These are phyloP conservation scores for Torymus texanus DNA, from an alignment of 2,888 invertebrate species.

Conservation along the genomic window DNA sequence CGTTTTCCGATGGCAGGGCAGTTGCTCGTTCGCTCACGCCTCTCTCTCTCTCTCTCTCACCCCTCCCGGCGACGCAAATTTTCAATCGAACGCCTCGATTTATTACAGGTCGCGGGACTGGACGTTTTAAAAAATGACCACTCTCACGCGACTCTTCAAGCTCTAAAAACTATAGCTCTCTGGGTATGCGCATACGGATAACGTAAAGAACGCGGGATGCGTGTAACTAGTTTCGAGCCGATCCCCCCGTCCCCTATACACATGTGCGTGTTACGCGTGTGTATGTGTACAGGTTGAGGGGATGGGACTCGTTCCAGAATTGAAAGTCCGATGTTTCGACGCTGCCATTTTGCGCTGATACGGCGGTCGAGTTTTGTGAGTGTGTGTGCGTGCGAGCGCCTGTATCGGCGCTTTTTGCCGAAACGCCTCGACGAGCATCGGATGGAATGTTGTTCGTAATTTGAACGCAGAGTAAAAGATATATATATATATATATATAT, in stretches of 20 bases:
- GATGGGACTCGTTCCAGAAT: too few species aligned
- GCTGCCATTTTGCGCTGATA: neutral
- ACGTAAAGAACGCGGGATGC: neutral
- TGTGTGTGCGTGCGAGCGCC: too few species aligned
- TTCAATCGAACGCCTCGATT: conserved; percentile 54
- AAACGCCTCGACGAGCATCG: too few species aligned
- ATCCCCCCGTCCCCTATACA: too few species aligned
- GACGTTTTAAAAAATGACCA: conserved; percentile 51
- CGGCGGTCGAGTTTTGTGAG: neutral
- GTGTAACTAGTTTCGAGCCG: conserved; percentile 15
- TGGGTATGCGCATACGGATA: too few species aligned
- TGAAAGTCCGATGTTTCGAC: conserved; percentile 23
- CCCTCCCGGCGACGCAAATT: conserved; percentile 38
- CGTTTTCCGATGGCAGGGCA: conserved; percentile 28
- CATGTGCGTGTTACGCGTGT: too few species aligned
- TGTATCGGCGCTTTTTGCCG: too few species aligned
- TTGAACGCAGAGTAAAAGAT: too few species aligned
- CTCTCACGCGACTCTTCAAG: neutral
- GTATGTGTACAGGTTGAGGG: neutral
- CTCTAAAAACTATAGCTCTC: conserved; percentile 20
- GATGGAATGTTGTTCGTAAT: too few species aligned
- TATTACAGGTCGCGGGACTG: conserved; percentile 41
- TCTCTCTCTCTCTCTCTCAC: too few species aligned
- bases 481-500: too few species aligned
- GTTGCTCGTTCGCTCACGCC: too few species aligned